These are phyloP conservation scores for Andricus curvator DNA, from an alignment of 2,888 invertebrate species.

Conservation along the genomic window DNA sequence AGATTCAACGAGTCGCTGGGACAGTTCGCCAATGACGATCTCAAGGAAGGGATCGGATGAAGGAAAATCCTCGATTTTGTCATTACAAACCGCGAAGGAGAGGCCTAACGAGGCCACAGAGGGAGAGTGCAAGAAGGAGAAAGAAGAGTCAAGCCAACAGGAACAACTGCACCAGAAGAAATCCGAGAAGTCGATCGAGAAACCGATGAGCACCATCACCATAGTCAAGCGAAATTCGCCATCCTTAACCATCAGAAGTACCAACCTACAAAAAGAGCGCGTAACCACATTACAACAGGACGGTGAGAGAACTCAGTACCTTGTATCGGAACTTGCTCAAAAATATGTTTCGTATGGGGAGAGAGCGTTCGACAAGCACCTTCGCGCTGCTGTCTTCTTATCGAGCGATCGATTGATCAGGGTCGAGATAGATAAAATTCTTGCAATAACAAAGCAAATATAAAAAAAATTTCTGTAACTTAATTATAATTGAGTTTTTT, in stretches of 20 bases:
- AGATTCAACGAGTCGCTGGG: conserved; percentile 68
- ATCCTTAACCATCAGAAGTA: conserved; percentile 69
- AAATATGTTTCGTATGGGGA: background rate
- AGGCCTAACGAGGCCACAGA: conserved; percentile 53
- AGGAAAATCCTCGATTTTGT: conserved; percentile 30
- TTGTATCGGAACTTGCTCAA: background rate
- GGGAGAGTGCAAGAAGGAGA: conserved; percentile 57
- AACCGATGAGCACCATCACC: conserved; percentile 65
- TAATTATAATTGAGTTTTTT: too few species aligned
- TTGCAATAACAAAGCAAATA: too few species aligned
- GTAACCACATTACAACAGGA: too few species aligned
- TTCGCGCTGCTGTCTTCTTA: too few species aligned
- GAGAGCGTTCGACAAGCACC: too few species aligned
- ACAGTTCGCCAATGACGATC: conserved; percentile 58
- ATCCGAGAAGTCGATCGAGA: conserved; percentile 55
- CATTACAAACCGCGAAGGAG: conserved; percentile 46
- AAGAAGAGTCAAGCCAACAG: conserved; percentile 42
- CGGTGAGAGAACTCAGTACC: too few species aligned
- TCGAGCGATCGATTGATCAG: too few species aligned
- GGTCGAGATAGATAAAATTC: too few species aligned
- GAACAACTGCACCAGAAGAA: conserved; percentile 45
- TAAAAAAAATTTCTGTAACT: too few species aligned
- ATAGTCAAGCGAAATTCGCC: conserved; percentile 70
- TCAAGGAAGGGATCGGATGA: conserved; percentile 51
- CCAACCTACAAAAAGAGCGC: conserved; percentile 39